Percentiles rank a stretch among this genome's conserved stretches.
Conservation (phyloP, 1,140 invertebrate species). For the Caenorhabditis inopinata region DNA sequence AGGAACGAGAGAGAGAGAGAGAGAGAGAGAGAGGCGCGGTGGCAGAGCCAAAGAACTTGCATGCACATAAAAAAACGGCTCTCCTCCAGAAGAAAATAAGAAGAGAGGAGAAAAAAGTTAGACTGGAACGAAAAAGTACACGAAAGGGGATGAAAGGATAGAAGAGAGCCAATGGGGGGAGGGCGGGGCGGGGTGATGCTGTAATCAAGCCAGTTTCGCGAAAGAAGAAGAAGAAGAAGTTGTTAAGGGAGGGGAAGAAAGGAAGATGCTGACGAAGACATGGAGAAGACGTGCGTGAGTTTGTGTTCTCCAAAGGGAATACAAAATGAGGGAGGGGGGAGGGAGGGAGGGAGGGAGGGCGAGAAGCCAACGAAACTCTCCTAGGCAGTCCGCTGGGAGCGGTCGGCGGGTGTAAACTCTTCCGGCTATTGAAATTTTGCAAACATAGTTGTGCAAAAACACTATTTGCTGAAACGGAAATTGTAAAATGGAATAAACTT, state of each 20-base stretch:
- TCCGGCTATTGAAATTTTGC: too few relatives aligned
- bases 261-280: not conserved
- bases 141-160: not conserved
- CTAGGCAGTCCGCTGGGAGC: too few relatives aligned
- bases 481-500: too few relatives aligned
- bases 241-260: not conserved
- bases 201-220: conserved; percentile 27
- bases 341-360: too few relatives aligned
- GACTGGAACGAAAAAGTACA: not conserved
- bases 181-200: not conserved
- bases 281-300: conserved; percentile 1
- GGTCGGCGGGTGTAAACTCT: too few relatives aligned
- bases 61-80: not conserved
- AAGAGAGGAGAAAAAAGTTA: not conserved
- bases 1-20: not conserved
- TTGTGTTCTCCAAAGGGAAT: conserved; percentile 28
- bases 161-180: not conserved
- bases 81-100: not conserved
- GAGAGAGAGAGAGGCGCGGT: not conserved
- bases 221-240: conserved; percentile 6
- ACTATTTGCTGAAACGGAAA: too few relatives aligned
- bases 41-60: conserved; percentile 27
- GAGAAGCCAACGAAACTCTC: too few relatives aligned
- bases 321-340: not conserved
- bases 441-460: too few relatives aligned